Percentiles rank a stretch among this genome's conserved stretches.
phyloP scores from a whole-genome alignment of 2,888 invertebrate genomes.

The Arctia plantaginis region DNA sequence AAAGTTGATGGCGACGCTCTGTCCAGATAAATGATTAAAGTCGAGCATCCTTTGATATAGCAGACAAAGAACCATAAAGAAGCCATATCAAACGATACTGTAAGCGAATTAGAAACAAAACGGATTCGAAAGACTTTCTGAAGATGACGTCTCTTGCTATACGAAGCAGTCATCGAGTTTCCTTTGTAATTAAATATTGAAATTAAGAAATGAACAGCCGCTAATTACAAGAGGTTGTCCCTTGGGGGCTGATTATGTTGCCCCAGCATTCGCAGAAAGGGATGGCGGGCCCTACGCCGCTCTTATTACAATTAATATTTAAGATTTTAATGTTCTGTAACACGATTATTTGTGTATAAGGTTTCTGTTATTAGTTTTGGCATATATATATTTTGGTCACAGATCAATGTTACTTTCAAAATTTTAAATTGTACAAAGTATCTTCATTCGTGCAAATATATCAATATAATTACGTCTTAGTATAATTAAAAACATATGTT shows the following conservation, averaged over 20 bases:
- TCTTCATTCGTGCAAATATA: background rate
- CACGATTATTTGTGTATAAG: slow-evolving; percentile 46
- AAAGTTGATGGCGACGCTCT: slow-evolving; percentile 30
- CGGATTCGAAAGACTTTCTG: slow-evolving; percentile 80
- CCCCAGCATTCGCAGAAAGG: slow-evolving; percentile 81
- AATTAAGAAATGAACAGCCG: slow-evolving; percentile 88
- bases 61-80: slow-evolving; percentile 74
- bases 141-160: slow-evolving; percentile 83
- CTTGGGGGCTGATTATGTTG: slow-evolving; percentile 84
- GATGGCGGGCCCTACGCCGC: slow-evolving; percentile 70
- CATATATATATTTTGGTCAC: slow-evolving; percentile 6
- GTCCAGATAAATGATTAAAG: slow-evolving; percentile 54
- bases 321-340: slow-evolving; percentile 73
- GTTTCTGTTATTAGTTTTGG: slow-evolving; percentile 33
- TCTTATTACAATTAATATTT: slow-evolving; percentile 83
- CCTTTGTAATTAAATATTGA: slow-evolving; percentile 88
- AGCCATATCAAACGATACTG: slow-evolving; percentile 73
- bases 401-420: background rate
- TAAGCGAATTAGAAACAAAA: slow-evolving; percentile 80
- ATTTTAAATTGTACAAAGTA: background rate
- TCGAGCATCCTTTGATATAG: slow-evolving; percentile 71
- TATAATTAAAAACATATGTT: slow-evolving; percentile 48
- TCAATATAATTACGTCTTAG: slow-evolving; percentile 17
- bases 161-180: slow-evolving; percentile 83
- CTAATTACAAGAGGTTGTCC: slow-evolving; percentile 87